These are phyloP conservation scores for Perdita meconis DNA, from an alignment of 2,888 invertebrate genomes.

Conservation along the genomic window DNA sequence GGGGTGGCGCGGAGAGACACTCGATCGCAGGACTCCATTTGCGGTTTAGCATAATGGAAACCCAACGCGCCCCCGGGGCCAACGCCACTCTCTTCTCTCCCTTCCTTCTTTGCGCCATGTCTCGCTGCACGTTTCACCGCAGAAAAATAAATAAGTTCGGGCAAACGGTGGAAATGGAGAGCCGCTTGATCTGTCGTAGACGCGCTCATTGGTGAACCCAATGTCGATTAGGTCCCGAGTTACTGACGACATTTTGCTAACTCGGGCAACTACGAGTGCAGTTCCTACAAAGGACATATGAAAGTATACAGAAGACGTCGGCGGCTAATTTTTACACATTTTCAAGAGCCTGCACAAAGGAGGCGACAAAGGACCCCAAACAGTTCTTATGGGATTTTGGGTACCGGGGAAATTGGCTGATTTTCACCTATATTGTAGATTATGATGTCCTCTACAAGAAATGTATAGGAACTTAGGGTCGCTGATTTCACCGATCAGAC, in stretches of 20 bases:
- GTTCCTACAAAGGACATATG: no score
- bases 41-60: constrained; percentile 84
- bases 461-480: no score
- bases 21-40: constrained; percentile 84
- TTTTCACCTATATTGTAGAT: no score
- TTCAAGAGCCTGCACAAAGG: no score
- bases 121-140: constrained; percentile 30
- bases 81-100: constrained; percentile 45
- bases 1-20: constrained; percentile 79
- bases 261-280: no score
- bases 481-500: no score
- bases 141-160: constrained; percentile 63
- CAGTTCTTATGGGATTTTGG: no score
- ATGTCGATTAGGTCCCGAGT: background rate
- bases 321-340: no score
- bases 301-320: no score
- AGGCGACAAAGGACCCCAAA: no score
- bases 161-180: constrained; percentile 29
- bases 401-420: no score
- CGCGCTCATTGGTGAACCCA: background rate
- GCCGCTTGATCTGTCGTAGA: constrained; percentile 32
- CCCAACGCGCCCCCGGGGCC: constrained; percentile 81
- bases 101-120: constrained; percentile 26
- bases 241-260: background rate
- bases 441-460: no score